Evolutionary conservation across 2,797 vertebrate species (phyloP).

Genomic region (Labroides dimidiatus): DNA sequence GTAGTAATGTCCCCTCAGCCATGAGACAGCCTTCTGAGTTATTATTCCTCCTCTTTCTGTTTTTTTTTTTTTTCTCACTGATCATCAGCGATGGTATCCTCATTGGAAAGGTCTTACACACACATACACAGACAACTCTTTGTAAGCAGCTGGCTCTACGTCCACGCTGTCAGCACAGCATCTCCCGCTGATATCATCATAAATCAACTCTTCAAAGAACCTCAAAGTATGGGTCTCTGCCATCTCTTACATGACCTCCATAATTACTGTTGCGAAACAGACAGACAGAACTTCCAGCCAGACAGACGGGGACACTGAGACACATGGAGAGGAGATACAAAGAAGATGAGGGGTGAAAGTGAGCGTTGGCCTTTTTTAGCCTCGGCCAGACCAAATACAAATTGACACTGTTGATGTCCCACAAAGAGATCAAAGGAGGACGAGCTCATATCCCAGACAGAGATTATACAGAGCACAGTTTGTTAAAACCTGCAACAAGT

Average conservation of each 20-base stretch:
- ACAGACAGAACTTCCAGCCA: slow-evolving; percentile 23
- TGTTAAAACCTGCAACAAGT: neutral
- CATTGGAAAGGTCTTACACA: slow-evolving; percentile 8
- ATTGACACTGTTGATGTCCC: slow-evolving; percentile 21
- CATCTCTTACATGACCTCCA: slow-evolving; percentile 48
- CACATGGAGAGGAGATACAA: neutral
- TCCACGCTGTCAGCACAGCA: slow-evolving; percentile 52
- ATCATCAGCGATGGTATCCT: slow-evolving; percentile 32
- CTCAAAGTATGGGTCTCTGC: slow-evolving; percentile 26
- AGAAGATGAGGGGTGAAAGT: slow-evolving; percentile 7
- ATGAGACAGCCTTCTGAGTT: slow-evolving; percentile 37
- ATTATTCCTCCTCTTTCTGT: slow-evolving; percentile 36
- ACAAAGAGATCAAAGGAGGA: slow-evolving; percentile 44
- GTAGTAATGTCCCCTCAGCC: slow-evolving; percentile 53
- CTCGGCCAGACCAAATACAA: slow-evolving; percentile 46
- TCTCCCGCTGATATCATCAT: slow-evolving; percentile 62
- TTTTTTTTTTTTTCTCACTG: neutral
- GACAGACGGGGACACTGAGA: slow-evolving; percentile 13
- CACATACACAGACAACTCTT: slow-evolving; percentile 58
- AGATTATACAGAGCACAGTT: slow-evolving; percentile 28
- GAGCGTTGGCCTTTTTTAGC: slow-evolving; percentile 30
- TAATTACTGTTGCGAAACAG: slow-evolving; percentile 49
- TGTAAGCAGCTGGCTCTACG: slow-evolving; percentile 61
- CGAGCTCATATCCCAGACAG: slow-evolving; percentile 31
- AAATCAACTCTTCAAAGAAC: slow-evolving; percentile 70